Conservation (phyloP, 2,113 vertebrate genomes). For the Dipodomys ordii region DNA sequence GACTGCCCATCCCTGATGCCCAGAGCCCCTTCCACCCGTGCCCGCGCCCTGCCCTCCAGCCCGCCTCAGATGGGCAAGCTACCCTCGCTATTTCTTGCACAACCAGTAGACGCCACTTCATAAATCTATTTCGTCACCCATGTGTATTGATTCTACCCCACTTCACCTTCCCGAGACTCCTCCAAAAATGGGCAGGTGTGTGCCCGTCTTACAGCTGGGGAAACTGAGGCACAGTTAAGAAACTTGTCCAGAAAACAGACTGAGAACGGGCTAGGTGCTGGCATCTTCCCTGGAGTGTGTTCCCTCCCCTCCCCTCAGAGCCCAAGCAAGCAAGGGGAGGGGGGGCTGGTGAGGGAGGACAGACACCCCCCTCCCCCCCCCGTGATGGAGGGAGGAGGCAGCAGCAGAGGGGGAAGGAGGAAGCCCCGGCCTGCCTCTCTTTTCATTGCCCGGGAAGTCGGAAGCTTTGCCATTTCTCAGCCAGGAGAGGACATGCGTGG, state of each 20-base stretch:
- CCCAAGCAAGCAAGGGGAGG: neutral
- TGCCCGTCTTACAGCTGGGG: neutral
- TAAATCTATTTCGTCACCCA: neutral
- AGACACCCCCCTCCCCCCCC: neutral
- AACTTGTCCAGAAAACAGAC: neutral
- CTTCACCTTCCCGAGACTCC: neutral
- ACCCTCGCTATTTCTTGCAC: neutral
- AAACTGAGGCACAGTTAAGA: neutral
- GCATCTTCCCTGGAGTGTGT: accelerated
- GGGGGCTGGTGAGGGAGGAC: neutral
- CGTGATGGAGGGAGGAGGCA: neutral
- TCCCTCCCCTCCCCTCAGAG: neutral
- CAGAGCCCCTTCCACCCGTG: neutral
- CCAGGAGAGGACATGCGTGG: constrained; percentile 28
- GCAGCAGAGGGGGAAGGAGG: accelerated
- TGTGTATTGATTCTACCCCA: neutral
- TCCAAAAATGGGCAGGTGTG: neutral
- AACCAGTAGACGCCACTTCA: neutral
- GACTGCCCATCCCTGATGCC: neutral
- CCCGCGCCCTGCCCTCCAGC: neutral
- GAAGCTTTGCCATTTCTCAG: constrained; percentile 64
- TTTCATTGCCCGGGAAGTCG: neutral
- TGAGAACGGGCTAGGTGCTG: too few relatives aligned
- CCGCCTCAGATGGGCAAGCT: neutral
- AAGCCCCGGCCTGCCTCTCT: neutral